Percentiles rank a stretch among this genome's conserved stretches.
Evolutionary conservation across 2,888 invertebrate species (phyloP).

Genomic region (Phyto melanocephala): DNA sequence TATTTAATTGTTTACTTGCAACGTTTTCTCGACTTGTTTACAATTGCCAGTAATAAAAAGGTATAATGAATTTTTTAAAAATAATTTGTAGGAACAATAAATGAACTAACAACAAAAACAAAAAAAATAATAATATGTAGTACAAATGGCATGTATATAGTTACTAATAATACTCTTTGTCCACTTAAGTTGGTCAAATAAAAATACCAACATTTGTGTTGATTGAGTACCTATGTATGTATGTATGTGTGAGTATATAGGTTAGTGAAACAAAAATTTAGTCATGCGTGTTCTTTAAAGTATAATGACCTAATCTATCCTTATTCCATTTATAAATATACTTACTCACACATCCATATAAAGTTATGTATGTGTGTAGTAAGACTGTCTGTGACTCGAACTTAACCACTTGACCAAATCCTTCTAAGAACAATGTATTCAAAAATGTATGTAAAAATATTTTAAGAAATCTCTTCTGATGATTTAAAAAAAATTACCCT

Average conservation of each 20-base stretch:
- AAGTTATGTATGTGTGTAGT: no score
- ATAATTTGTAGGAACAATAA: not conserved
- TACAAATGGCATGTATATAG: no score
- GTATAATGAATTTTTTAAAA: not conserved
- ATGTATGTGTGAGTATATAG: conserved; percentile 44
- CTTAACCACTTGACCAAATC: no score
- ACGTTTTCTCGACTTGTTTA: not conserved
- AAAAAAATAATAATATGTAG: no score
- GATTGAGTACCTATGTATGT: not conserved
- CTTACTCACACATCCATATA: no score
- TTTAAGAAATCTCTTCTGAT: no score
- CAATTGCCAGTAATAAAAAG: not conserved
- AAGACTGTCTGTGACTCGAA: no score
- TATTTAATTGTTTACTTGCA: not conserved
- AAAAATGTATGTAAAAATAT: no score
- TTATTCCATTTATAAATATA: not conserved
- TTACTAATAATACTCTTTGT: not conserved
- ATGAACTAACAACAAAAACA: not conserved
- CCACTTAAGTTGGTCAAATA: not conserved
- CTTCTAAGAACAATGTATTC: no score
- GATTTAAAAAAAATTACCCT: no score
- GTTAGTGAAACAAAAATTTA: conserved; percentile 43
- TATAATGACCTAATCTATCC: conserved; percentile 47
- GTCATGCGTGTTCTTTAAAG: conserved; percentile 36
- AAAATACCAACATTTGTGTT: not conserved